These are phyloP conservation scores for Chiloscyllium punctatum DNA, from an alignment of 2,797 vertebrate species.

Conservation along the genomic window DNA sequence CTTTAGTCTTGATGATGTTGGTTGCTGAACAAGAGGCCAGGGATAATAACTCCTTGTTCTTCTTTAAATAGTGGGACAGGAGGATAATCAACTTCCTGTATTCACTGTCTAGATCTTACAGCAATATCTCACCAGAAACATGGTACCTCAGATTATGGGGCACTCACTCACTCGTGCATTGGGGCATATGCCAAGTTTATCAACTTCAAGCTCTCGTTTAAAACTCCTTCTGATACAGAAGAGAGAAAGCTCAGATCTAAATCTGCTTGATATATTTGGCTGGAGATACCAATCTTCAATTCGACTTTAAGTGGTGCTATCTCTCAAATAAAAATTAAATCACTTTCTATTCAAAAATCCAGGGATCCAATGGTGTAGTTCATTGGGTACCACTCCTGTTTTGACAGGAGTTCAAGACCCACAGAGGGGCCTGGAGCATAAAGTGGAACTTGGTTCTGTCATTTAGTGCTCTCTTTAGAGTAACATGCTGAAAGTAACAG, in stretches of 20 bases:
- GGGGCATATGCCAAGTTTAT: neutral
- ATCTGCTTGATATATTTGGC: no score
- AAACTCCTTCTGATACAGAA: no score
- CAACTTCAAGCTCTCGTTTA: no score
- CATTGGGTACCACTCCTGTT: no score
- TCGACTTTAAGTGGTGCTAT: no score
- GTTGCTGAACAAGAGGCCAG: neutral
- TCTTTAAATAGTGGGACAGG: neutral
- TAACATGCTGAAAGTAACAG: neutral
- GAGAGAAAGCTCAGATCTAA: no score
- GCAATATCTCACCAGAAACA: neutral
- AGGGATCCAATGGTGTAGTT: no score
- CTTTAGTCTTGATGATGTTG: neutral
- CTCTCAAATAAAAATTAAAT: no score
- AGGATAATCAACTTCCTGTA: neutral
- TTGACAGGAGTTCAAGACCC: no score
- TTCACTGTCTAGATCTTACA: neutral
- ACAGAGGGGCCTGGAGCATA: neutral
- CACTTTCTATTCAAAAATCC: no score
- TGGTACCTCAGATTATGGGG: neutral
- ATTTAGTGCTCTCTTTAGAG: neutral
- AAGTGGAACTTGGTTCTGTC: neutral
- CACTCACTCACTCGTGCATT: neutral
- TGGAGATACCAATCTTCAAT: no score
- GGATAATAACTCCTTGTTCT: neutral